Evolutionary conservation across 2,888 invertebrate species (phyloP).

Genomic region (Dyspetes luteomarginatus): DNA sequence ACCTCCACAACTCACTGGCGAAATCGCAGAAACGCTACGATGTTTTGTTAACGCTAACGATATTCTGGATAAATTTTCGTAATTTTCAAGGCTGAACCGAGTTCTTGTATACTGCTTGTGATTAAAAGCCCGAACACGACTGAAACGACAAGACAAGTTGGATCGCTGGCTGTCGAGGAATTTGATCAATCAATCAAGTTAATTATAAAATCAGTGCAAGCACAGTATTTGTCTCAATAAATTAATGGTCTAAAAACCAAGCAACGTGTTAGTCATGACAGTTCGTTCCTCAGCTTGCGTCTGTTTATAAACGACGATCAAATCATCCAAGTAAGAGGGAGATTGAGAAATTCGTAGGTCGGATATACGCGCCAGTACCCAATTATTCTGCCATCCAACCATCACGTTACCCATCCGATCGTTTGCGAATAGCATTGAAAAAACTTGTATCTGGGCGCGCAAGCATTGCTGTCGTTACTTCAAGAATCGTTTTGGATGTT

Average conservation of each 20-base stretch:
- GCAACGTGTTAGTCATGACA: constrained; percentile 4
- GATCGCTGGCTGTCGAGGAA: constrained; percentile 3
- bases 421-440: constrained; percentile 47
- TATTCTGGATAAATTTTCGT: neutral
- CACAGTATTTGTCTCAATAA: constrained; percentile 5
- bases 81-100: neutral
- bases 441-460: constrained; percentile 41
- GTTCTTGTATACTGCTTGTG: constrained; percentile 18
- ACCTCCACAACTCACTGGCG: neutral
- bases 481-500: constrained; percentile 33
- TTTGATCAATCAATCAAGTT: neutral
- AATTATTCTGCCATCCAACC: constrained; percentile 34
- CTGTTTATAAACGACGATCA: constrained; percentile 61
- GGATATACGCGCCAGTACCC: constrained; percentile 26
- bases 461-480: constrained; percentile 14
- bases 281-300: constrained; percentile 9
- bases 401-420: constrained; percentile 27
- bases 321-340: constrained; percentile 63
- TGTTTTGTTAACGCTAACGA: constrained; percentile 5
- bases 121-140: neutral
- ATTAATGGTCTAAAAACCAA: neutral
- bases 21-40: constrained; percentile 2
- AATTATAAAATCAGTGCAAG: constrained; percentile 1
- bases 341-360: constrained; percentile 39
- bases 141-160: neutral